Evolutionary conservation across 2,797 vertebrate species (phyloP).

Genomic region (Crax fasciolata): DNA sequence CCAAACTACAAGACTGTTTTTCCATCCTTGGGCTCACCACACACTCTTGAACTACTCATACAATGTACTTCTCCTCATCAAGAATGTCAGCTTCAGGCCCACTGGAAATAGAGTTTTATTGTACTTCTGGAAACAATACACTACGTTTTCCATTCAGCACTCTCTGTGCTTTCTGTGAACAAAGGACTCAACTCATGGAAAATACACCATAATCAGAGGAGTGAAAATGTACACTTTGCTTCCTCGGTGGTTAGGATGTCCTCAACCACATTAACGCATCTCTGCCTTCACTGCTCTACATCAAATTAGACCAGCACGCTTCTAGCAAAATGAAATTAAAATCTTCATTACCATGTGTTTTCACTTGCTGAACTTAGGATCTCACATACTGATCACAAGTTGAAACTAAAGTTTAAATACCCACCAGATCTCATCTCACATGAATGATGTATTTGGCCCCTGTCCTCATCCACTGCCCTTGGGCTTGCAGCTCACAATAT

Average conservation of each 20-base stretch:
- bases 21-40: background rate
- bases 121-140: conserved; percentile 67
- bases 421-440: background rate
- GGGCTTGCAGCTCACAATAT: background rate
- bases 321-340: background rate
- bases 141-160: conserved; percentile 53
- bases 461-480: background rate
- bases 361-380: background rate
- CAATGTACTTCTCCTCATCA: conserved; percentile 21
- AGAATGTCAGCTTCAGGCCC: conserved; percentile 19
- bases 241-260: conserved; percentile 26
- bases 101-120: conserved; percentile 65
- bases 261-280: background rate
- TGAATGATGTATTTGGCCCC: background rate
- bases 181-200: conserved; percentile 63
- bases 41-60: background rate
- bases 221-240: background rate
- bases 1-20: conserved; percentile 20
- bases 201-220: conserved; percentile 24
- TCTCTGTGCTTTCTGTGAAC: conserved; percentile 55
- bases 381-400: fast-evolving
- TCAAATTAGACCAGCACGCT: background rate
- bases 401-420: background rate
- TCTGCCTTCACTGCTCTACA: background rate
- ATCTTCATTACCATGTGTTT: background rate